Conservation (phyloP, 2,113 vertebrate genomes). For the Hydrochoerus hydrochaeris region DNA sequence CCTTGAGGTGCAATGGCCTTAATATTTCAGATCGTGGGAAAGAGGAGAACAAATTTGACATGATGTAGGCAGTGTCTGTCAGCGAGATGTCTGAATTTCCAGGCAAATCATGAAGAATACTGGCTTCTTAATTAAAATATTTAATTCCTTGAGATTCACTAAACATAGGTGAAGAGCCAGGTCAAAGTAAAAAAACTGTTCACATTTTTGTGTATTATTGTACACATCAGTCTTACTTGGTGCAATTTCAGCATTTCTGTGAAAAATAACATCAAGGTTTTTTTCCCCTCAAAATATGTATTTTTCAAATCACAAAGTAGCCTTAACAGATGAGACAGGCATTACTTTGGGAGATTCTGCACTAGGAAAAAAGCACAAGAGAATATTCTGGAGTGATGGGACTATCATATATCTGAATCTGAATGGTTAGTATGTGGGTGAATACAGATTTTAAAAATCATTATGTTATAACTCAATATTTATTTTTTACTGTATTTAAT, state of each 20-base stretch:
- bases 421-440: not conserved
- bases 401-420: not conserved
- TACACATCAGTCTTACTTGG: not conserved
- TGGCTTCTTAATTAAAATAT: slow-evolving; percentile 38
- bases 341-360: not conserved
- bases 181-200: not conserved
- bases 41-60: slow-evolving; percentile 22
- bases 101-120: not conserved
- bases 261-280: slow-evolving; percentile 39
- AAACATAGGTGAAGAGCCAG: not conserved
- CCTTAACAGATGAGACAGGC: not conserved
- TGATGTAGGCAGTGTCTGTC: not conserved
- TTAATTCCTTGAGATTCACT: not conserved
- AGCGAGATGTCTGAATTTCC: not conserved
- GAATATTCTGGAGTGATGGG: not conserved
- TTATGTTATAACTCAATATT: not conserved
- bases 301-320: slow-evolving; percentile 30
- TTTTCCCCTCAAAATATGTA: not conserved
- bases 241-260: slow-evolving; percentile 22
- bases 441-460: not conserved
- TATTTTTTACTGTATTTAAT: slow-evolving; percentile 4
- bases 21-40: not conserved
- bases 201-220: not conserved
- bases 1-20: slow-evolving; percentile 40
- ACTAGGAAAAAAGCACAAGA: not conserved